Base-by-base conservation (phyloP, 2,888 invertebrate genomes). In the Agriotes lineatus region DNA sequence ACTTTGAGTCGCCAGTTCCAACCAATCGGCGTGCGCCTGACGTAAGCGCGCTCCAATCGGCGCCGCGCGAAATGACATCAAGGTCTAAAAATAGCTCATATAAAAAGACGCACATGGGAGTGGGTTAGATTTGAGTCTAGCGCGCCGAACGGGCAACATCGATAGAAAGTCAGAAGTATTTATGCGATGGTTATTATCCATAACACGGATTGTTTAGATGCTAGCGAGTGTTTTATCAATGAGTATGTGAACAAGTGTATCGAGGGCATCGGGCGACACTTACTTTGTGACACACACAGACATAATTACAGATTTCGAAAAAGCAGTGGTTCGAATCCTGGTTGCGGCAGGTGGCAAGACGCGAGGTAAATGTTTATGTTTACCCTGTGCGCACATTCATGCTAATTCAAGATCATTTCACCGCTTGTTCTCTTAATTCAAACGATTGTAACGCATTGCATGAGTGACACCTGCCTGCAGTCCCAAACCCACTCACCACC, bases 41-140 rank as follows among this genome's bases (percentile, higher is more conserved):
- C 81, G 78, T 82, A 80, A 83, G 71, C 62, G n/a, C 39, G 16
- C 33, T 45, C 83, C 80, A 82, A 83, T 82, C 50, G 69, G 6
- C 42, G 2, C 3, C 37, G 45, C 22, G 22, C 12, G 52, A 74
- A 72, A 72, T 83, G 82, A 82, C 81, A 82, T 82, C 81, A 82
- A 75, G 75, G 71, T 76, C 78, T 82, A 82, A 82, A 82, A 82
- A 81, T 81, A 81, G 79, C 78, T 67, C 76, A 76, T 78, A 81
- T 81, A 81, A 81, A 77, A 79, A 77, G 76, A 77, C 78, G 79
- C 78, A 77, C 77, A 78, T 78, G 78, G 79, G 80, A 77, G 80
- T 79, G 79, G 79, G 77, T 79, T 76, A 79, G 79, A 80, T 81
- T 82, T 81, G 82, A 82, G 82, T 82, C 80, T 79, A 79, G 81